Conservation (phyloP, 1,140 invertebrate genomes). For the Notospermus geniculatus region DNA sequence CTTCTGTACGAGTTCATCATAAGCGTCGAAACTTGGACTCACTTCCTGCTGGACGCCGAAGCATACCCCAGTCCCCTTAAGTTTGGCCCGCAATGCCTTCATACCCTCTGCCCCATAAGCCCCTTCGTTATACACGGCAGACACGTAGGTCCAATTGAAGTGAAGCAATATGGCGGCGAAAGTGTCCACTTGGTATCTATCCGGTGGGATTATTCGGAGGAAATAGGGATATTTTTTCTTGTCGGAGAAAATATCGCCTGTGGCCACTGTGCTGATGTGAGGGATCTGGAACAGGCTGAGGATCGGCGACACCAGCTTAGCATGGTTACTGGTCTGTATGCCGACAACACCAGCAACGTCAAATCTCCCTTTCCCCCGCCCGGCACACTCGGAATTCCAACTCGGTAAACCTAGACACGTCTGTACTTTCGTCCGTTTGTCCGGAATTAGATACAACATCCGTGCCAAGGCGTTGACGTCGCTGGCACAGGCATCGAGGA, state of each 20-base stretch:
- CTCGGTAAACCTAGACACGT: not conserved
- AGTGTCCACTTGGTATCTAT: not conserved
- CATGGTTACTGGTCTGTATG: not conserved
- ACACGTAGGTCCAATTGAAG: constrained; percentile 2
- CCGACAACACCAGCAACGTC: not conserved
- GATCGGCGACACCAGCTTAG: not conserved
- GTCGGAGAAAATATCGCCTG: not conserved
- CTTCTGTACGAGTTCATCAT: not conserved
- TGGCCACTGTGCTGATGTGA: not conserved
- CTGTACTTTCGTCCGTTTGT: not conserved
- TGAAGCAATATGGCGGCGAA: not conserved
- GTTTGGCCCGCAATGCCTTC: not conserved
- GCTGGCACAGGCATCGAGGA: not conserved
- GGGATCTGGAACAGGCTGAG: not conserved
- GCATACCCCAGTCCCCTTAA: not conserved
- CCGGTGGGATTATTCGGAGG: not conserved
- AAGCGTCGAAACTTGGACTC: not conserved
- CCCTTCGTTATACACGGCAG: not conserved
- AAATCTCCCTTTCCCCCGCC: not conserved
- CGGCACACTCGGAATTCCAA: not conserved
- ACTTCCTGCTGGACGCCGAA: not conserved
- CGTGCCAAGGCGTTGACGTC: not conserved
- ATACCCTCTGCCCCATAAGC: not conserved
- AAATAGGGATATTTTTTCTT: constrained; percentile 1
- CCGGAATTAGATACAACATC: not conserved